Conservation (phyloP, 2,113 vertebrate genomes). For the Tenrec ecaudatus region DNA sequence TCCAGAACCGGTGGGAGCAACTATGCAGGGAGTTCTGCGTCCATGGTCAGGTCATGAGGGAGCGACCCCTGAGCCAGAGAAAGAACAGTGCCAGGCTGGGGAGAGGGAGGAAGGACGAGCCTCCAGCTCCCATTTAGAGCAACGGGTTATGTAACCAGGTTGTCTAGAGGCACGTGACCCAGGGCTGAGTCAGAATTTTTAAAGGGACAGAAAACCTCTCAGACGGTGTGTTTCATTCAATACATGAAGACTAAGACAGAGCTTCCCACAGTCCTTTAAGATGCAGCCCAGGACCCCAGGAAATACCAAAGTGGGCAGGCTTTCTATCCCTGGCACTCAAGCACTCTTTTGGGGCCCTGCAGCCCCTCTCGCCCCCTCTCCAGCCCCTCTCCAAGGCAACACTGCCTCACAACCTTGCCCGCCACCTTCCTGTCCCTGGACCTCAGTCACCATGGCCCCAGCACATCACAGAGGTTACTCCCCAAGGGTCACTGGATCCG, state of each 20-base stretch:
- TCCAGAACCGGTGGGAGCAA: conserved; percentile 75
- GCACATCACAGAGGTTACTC: conserved; percentile 7
- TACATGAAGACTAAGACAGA: neutral
- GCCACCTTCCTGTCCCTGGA: neutral
- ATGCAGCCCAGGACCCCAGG: too few relatives aligned
- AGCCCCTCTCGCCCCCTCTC: neutral
- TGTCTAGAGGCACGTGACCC: conserved; percentile 55
- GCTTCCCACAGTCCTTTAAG: neutral
- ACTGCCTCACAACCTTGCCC: neutral
- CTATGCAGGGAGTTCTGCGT: conserved; percentile 75
- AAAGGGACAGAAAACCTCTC: conserved; percentile 62
- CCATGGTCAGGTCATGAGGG: conserved; percentile 62
- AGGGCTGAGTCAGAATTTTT: conserved; percentile 56
- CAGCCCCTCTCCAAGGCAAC: neutral
- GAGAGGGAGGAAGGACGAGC: neutral
- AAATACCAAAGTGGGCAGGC: neutral
- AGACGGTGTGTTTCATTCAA: conserved; percentile 7
- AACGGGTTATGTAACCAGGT: conserved; percentile 62
- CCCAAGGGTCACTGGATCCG: neutral
- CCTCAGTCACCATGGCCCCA: neutral
- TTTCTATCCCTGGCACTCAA: neutral
- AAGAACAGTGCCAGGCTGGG: conserved; percentile 56
- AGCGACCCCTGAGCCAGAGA: conserved; percentile 60
- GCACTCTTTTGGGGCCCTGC: neutral
- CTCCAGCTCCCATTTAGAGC: conserved; percentile 47